phyloP scores from a whole-genome alignment of 1,140 invertebrate genomes.

The Drosophila sp. region DNA sequence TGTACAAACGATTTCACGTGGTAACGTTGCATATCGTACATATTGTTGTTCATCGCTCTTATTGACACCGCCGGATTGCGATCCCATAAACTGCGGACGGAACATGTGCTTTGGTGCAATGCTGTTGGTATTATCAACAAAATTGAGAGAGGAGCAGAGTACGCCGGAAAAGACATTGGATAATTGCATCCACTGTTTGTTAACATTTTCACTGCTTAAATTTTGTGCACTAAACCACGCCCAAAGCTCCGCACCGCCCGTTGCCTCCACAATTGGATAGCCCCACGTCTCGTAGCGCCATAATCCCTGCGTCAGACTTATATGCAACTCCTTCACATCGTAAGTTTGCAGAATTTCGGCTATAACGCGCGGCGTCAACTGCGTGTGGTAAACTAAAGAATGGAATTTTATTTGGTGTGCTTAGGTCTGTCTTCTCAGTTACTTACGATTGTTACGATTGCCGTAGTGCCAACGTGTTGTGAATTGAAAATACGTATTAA shows the following conservation, averaged over 20 bases:
- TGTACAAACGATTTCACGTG: conserved; percentile 98
- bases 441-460: conserved; percentile 86
- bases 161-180: conserved; percentile 96
- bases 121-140: conserved; percentile 95
- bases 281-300: conserved; percentile 98
- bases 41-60: conserved; percentile 85
- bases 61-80: conserved; percentile 83
- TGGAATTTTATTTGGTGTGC: background rate
- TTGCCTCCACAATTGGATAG: conserved; percentile 93
- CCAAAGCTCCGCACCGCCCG: conserved; percentile 96
- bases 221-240: conserved; percentile 91
- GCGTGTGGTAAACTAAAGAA: conserved; percentile 90
- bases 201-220: conserved; percentile 86
- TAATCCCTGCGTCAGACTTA: conserved; percentile 95
- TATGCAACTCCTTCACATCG: conserved; percentile 94
- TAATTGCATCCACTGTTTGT: conserved; percentile 94
- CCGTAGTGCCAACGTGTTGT: conserved; percentile 90
- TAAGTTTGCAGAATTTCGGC: conserved; percentile 95
- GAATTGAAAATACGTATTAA: conserved; percentile 95
- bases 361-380: conserved; percentile 95
- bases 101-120: conserved; percentile 93
- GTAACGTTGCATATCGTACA: conserved; percentile 91
- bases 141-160: conserved; percentile 98
- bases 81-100: conserved; percentile 87
- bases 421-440: too few species aligned